These are phyloP conservation scores for Meleagris gallopavo DNA, from an alignment of 2,113 vertebrate species.

Conservation along the genomic window DNA sequence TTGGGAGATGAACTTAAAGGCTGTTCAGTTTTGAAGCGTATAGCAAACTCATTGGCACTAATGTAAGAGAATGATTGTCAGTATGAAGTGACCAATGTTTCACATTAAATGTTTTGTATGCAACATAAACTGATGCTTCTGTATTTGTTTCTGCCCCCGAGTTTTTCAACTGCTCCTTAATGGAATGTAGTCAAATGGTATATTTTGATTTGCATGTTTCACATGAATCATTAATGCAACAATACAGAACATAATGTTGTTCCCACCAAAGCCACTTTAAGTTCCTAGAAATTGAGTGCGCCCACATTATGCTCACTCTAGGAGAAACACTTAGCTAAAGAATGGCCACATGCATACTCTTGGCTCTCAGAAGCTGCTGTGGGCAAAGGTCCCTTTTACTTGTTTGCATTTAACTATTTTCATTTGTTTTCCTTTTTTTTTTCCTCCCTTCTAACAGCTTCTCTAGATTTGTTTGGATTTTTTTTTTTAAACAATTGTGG, in stretches of 20 bases:
- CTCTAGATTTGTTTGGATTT: background rate
- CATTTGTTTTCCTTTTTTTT: background rate
- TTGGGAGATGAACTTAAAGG: background rate
- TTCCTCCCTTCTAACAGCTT: background rate
- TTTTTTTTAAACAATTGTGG: background rate
- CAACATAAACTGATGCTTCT: background rate
- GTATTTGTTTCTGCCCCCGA: background rate
- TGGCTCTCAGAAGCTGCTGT: background rate
- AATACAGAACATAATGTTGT: background rate
- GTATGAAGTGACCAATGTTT: background rate
- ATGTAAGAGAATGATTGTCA: background rate
- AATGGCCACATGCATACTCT: accelerated
- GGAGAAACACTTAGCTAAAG: background rate
- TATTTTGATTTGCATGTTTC: conserved; percentile 55
- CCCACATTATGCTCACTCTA: background rate
- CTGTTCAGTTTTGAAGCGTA: background rate
- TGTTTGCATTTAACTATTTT: background rate
- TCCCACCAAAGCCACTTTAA: conserved; percentile 5
- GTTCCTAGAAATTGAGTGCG: background rate
- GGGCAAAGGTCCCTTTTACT: background rate
- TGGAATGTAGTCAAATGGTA: background rate
- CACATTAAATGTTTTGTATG: background rate
- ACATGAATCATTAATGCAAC: conserved; percentile 50
- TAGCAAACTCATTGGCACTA: accelerated
- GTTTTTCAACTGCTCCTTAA: conserved; percentile 26